phyloP scores from a whole-genome alignment of 2,888 invertebrate genomes.

The Sympetrum striolatum region DNA sequence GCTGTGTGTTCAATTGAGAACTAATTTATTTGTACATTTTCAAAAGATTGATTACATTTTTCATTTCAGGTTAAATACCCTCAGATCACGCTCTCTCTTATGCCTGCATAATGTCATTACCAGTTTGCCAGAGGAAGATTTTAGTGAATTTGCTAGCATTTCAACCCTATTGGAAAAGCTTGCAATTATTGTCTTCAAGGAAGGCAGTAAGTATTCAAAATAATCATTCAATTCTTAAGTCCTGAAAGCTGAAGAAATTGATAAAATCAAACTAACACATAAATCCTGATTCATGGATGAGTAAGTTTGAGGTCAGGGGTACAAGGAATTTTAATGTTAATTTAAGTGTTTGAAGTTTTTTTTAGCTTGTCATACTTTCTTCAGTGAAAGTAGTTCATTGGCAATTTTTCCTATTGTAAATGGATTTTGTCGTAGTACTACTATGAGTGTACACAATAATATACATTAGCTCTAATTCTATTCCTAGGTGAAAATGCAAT shows the following conservation, averaged over 20 bases:
- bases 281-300: too few relatives aligned
- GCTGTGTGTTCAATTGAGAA: neutral
- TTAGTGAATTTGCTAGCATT: neutral
- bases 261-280: too few relatives aligned
- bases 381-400: neutral
- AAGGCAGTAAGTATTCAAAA: neutral
- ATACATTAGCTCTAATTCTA: too few relatives aligned
- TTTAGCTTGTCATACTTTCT: too few relatives aligned
- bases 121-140: neutral
- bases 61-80: neutral
- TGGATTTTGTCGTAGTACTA: too few relatives aligned
- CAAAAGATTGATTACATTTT: neutral
- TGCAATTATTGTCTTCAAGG: neutral
- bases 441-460: too few relatives aligned
- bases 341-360: too few relatives aligned
- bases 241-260: too few relatives aligned
- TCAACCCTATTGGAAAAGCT: neutral
- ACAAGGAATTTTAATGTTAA: too few relatives aligned
- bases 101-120: neutral
- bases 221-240: neutral
- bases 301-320: too few relatives aligned
- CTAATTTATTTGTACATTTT: neutral
- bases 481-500: neutral
- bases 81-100: neutral
- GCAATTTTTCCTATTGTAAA: neutral